Conservation (phyloP, 35 echinoderm and acorn worm genomes). For the Acanthaster planci region DNA sequence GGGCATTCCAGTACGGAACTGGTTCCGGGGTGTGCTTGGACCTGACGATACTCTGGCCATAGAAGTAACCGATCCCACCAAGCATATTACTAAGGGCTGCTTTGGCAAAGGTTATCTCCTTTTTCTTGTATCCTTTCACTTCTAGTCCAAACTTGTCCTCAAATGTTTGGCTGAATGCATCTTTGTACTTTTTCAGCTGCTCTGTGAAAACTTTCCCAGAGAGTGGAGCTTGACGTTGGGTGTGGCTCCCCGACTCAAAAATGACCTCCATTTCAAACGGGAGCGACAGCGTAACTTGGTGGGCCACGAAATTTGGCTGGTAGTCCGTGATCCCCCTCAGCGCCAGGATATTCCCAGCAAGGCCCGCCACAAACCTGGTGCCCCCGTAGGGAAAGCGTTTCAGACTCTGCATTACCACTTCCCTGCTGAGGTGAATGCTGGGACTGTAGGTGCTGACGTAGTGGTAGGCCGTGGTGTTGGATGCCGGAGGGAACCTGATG, state of each 20-base stretch:
- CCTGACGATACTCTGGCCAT: constrained; percentile 70
- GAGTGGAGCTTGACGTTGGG: constrained; percentile 20
- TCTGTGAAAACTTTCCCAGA: constrained; percentile 61
- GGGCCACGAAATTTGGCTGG: constrained; percentile 79
- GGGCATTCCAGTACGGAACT: constrained; percentile 74
- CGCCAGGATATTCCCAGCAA: constrained; percentile 69
- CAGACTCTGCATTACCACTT: constrained; percentile 64
- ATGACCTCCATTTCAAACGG: constrained; percentile 93
- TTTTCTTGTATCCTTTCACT: constrained; percentile 60
- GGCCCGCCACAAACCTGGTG: constrained; percentile 65
- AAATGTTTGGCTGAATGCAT: constrained; percentile 74
- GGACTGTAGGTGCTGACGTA: constrained; percentile 83
- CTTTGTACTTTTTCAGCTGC: constrained; percentile 41
- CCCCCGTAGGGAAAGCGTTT: constrained; percentile 55
- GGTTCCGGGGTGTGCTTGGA: constrained; percentile 76
- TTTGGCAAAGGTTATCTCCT: constrained; percentile 77
- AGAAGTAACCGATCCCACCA: constrained; percentile 94
- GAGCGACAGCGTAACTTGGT: constrained; percentile 82
- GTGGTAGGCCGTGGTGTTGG: constrained; percentile 59
- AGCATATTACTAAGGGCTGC: constrained; percentile 88
- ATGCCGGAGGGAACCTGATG: constrained; percentile 70
- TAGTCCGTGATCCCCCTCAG: constrained; percentile 59
- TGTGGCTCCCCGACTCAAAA: constrained; percentile 85
- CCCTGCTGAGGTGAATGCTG: constrained; percentile 74
- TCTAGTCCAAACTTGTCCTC: constrained; percentile 73